Percentiles rank a stretch among this genome's conserved stretches.
These are phyloP conservation scores for Calameuta pallipes DNA, from an alignment of 2,888 invertebrate species.

Conservation along the genomic window DNA sequence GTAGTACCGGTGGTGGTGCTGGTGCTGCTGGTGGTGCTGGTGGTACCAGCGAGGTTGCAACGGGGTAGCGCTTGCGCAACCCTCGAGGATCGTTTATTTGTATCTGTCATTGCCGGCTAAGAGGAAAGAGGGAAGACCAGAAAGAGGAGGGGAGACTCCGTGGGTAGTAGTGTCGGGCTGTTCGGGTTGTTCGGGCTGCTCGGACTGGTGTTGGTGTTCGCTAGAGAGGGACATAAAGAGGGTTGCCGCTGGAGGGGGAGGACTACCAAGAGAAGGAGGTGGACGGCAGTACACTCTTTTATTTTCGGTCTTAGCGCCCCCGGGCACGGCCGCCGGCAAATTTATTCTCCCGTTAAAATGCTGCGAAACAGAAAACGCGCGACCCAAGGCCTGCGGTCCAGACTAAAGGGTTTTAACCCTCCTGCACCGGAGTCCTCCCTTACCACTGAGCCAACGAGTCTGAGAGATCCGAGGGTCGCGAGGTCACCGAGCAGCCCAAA, in stretches of 20 bases:
- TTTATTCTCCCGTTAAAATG: conserved; percentile 59
- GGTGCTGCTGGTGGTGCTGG: conserved; percentile 30
- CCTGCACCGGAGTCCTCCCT: conserved; percentile 31
- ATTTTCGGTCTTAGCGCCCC: conserved; percentile 49
- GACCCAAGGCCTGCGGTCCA: conserved; percentile 57
- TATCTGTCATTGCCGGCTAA: conserved; percentile 64
- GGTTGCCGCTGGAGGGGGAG: conserved; percentile 7
- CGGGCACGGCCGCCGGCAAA: conserved; percentile 49
- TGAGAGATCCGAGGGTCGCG: too few species aligned
- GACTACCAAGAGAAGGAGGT: conserved; percentile 14
- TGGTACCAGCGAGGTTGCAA: conserved; percentile 17
- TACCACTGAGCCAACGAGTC: background rate
- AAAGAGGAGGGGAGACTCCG: conserved; percentile 24
- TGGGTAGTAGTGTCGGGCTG: background rate
- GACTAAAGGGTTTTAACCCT: conserved; percentile 61
- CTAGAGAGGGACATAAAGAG: background rate
- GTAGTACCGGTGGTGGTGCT: conserved; percentile 3
- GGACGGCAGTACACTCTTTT: conserved; percentile 29
- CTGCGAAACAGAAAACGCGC: conserved; percentile 52
- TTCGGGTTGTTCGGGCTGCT: background rate
- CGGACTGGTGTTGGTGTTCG: conserved; percentile 2
- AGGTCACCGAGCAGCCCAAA: too few species aligned
- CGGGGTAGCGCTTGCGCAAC: conserved; percentile 55
- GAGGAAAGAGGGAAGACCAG: conserved; percentile 25
- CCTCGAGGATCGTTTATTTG: conserved; percentile 63